Conservation (phyloP, 2,797 vertebrate genomes). For the Sebastes trivittatus region DNA sequence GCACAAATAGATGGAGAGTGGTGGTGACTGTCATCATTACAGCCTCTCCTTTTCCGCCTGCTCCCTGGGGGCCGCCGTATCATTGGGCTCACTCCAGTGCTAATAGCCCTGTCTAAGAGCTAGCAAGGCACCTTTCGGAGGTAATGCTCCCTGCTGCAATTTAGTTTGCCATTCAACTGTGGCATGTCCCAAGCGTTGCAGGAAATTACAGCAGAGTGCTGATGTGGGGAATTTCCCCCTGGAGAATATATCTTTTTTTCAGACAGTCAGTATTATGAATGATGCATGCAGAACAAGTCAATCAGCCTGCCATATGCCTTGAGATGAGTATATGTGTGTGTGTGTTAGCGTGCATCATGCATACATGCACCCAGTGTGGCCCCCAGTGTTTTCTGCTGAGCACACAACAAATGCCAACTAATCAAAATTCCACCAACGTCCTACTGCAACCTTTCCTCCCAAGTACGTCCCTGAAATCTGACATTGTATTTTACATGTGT, state of each 20-base stretch:
- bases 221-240: constrained; percentile 68
- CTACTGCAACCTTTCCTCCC: constrained; percentile 33
- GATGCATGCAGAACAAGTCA: constrained; percentile 73
- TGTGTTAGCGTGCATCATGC: constrained; percentile 38
- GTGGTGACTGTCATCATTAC: constrained; percentile 68
- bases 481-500: constrained; percentile 37
- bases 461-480: constrained; percentile 43
- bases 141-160: constrained; percentile 74
- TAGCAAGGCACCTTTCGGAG: constrained; percentile 69
- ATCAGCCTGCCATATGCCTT: constrained; percentile 52
- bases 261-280: constrained; percentile 76
- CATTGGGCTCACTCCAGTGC: constrained; percentile 73
- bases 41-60: constrained; percentile 42
- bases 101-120: constrained; percentile 78
- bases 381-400: constrained; percentile 65
- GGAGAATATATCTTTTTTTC: constrained; percentile 66
- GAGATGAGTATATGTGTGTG: constrained; percentile 11
- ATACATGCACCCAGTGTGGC: background rate
- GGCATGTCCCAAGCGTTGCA: constrained; percentile 64
- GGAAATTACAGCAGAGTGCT: constrained; percentile 77
- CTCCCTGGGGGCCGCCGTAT: constrained; percentile 64
- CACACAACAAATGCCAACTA: constrained; percentile 57
- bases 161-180: constrained; percentile 73
- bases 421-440: constrained; percentile 57
- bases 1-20: constrained; percentile 46